Evolutionary conservation across 92 coral and sea anemone genomes (phyloP).

Genomic region (Epizoanthus scotinus): DNA sequence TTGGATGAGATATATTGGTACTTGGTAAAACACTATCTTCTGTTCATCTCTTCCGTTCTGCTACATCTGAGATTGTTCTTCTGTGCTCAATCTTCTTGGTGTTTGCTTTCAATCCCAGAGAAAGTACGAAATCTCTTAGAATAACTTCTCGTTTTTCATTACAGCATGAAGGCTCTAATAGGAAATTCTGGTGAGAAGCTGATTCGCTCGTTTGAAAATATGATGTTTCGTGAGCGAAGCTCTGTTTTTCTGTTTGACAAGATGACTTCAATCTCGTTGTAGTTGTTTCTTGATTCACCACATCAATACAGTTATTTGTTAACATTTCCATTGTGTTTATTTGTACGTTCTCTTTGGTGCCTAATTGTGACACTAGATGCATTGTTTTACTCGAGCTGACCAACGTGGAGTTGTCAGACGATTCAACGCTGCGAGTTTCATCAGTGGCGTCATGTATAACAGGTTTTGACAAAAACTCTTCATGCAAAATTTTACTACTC

Average conservation of each 20-base stretch:
- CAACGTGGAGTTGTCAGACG: background rate
- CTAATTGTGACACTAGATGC: background rate
- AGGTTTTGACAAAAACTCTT: background rate
- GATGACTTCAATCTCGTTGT: background rate
- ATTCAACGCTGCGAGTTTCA: background rate
- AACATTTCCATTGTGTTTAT: background rate
- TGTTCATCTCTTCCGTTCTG: conserved; percentile 31
- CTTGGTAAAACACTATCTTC: background rate
- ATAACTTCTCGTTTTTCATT: background rate
- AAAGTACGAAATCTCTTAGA: background rate
- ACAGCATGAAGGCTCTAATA: too few species aligned
- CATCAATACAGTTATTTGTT: background rate
- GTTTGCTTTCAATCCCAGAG: background rate
- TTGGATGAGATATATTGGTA: background rate
- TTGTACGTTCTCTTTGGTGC: background rate
- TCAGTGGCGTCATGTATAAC: background rate
- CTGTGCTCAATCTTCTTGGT: conserved; percentile 5
- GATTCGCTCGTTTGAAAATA: background rate
- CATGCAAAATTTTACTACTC: background rate
- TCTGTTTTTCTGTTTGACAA: background rate
- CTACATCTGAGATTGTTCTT: conserved; percentile 37
- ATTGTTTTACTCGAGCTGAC: background rate
- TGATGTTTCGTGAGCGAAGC: background rate
- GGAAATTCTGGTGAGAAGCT: background rate
- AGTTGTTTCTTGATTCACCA: background rate